Evolutionary conservation across 64 coral and sea anemone genomes (phyloP), one percentile per base, ranked within the genome.

Genomic region (Montipora cactus): DNA sequence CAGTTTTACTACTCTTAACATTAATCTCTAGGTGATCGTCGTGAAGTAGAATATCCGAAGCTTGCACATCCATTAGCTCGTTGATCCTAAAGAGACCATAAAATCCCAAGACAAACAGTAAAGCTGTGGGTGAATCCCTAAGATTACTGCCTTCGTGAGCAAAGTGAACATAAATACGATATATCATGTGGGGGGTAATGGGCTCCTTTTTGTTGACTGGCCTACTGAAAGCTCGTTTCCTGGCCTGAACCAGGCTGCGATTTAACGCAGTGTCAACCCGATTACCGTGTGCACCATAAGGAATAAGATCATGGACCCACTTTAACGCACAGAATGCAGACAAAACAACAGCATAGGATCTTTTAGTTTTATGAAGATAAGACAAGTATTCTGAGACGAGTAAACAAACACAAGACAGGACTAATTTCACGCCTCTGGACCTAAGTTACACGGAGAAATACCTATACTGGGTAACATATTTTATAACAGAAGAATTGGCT

Each of bases 131-230:
- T 15, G 80, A 79, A 90, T 90, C 88, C 59, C 79, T 44, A 21
- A 79, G 58, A 47, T 77, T 90, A 16, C 51, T 47, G 49, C n/a
- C 48, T 13, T 7, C 11, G 22, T 16, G 23, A 4, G 88, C 75
- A 79, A 90, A 90, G 4, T 7, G 4, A 44, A 66, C 8, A 66
- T 76, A 90, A 62, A 90, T 49, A 13, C 47, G 28, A 67, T 45
- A 66, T 20, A 90, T 55, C 52, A 55, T 55, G 52, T 55, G 3
- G 2, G 50, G 75, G n/a, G 88, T 47, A 13, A 90, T n/a, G 8
- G 88, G 88, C 77, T 90, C 75, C 18, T 90, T 90, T 90, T 90
- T 90, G n/a, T 28, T 59, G 19, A 90, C 12, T 5, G 75, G 76
- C 66, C 64, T 48, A 66, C 75, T 80, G 49, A 79, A 80, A 8